A percentile compares a stretch with the other conserved stretches of the same genome.
Conservation (phyloP, 2,797 vertebrate species). For the Sparus aurata region DNA sequence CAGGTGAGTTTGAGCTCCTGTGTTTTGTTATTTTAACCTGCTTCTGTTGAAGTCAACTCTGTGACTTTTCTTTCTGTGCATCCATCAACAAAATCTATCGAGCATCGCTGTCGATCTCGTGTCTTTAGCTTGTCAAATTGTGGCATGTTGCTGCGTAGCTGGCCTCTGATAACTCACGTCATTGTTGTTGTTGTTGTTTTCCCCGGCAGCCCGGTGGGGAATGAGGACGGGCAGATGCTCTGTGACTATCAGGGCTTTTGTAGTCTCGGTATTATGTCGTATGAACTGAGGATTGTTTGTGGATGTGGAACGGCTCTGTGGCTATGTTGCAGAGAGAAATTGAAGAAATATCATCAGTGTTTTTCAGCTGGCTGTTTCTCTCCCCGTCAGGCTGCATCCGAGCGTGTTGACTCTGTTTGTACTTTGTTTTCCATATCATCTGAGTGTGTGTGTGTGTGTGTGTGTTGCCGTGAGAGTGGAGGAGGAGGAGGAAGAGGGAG, state of each 20-base stretch:
- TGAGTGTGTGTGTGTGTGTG: neutral
- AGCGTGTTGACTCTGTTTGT: neutral
- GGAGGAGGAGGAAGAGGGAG: neutral
- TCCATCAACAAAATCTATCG: neutral
- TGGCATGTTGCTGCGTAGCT: neutral
- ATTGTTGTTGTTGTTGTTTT: neutral
- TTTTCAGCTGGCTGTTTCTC: neutral
- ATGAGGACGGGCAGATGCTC: neutral
- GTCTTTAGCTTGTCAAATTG: neutral
- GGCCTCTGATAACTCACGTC: no score
- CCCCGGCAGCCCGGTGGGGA: neutral
- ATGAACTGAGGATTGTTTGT: neutral
- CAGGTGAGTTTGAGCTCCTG: conserved; percentile 86
- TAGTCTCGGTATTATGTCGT: neutral
- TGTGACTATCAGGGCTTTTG: conserved; percentile 3
- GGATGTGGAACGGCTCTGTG: neutral
- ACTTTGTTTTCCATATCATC: neutral
- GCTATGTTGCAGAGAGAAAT: neutral
- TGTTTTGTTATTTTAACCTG: neutral
- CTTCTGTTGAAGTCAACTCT: neutral
- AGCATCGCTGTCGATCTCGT: neutral
- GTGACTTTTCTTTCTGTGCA: neutral
- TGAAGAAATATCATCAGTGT: neutral
- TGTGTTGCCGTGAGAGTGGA: conserved; percentile 5
- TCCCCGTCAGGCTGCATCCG: neutral